Percentiles rank a stretch among this genome's conserved stretches.
Conservation (phyloP, 2,888 invertebrate species). For the Andrena dorsata region DNA sequence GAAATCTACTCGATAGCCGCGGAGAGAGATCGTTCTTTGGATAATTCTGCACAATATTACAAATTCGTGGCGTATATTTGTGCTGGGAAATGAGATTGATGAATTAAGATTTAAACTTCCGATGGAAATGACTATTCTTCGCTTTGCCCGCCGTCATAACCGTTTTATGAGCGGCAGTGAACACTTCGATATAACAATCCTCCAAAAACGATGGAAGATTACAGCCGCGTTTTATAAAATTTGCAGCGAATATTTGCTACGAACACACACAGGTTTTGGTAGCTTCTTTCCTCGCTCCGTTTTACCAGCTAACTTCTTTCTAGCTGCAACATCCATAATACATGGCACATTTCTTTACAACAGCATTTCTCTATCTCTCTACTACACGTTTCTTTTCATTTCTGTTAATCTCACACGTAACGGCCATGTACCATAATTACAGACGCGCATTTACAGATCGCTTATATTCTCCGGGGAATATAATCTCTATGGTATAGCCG, state of each 20-base stretch:
- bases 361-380: conserved; percentile 15
- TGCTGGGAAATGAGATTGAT: conserved; percentile 52
- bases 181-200: conserved; percentile 79
- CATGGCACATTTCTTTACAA: conserved; percentile 55
- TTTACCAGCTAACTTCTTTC: conserved; percentile 58
- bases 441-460: conserved; percentile 51
- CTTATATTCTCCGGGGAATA: conserved; percentile 37
- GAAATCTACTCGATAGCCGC: conserved; percentile 54
- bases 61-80: conserved; percentile 58
- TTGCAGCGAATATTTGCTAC: conserved; percentile 75
- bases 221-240: conserved; percentile 74
- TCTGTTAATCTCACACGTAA: conserved; percentile 16
- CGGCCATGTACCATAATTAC: conserved; percentile 50
- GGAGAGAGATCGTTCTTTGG: conserved; percentile 68
- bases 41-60: conserved; percentile 68
- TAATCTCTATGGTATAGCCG: conserved; percentile 61
- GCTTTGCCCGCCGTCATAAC: conserved; percentile 72
- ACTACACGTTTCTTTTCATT: conserved; percentile 14
- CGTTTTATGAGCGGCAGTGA: conserved; percentile 77
- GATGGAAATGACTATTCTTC: conserved; percentile 68
- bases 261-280: conserved; percentile 81
- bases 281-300: conserved; percentile 64
- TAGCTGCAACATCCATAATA: conserved; percentile 59
- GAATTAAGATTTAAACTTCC: conserved; percentile 43
- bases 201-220: conserved; percentile 72